Base-by-base conservation (phyloP, 2,797 vertebrate genomes). In the Arrhamphus sclerolepis region DNA sequence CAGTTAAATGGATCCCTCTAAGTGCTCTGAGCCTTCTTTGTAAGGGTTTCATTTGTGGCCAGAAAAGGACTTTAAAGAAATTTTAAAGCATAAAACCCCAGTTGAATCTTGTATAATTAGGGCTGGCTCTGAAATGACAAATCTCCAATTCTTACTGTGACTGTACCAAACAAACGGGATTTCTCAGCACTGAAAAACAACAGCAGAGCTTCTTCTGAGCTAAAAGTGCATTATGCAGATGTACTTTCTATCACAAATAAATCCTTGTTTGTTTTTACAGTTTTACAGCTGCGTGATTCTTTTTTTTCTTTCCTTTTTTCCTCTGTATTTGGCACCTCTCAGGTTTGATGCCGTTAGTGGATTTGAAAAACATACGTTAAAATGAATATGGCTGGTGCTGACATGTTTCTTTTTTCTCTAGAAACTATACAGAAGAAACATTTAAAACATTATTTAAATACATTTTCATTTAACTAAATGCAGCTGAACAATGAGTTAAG, bases 201-300 rank as follows among this genome's bases (percentile, higher is more conserved):
- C 40, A n/a, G 7, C 10, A 29, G 7, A 62, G 22, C 44, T 21
- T 41, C 42, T 24, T 59, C 31, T 10, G 9, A 55, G 26, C 40
- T 19, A 13, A 16, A 11, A 14, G 13, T 14, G 3, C 43, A 10
- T 56, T 38, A 46, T 55, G 49, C 57, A 50, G 34, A 3, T 4
- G 13, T 5, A 38, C 13, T 38, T 38, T 38, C 47, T 29, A 38
- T 28, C 62, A 55, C 21, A 19, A 70, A 58, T 40, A 50, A 44
- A n/a, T 39, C 29, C 49, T 46, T 62, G 5, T 8, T 1, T 43
- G 48, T 7, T 2, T n/a, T n/a, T 4, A 5, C 7, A 14, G 49
- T 48, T 61, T 55, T 31, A 40, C 21, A 26, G 5, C 28, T 14
- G 41, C 31, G 3, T 2, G 31, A 11, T 6, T 31, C 10, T 3